These are phyloP conservation scores for Brenthis hecate DNA, from an alignment of 2,888 invertebrate species.

Conservation along the genomic window DNA sequence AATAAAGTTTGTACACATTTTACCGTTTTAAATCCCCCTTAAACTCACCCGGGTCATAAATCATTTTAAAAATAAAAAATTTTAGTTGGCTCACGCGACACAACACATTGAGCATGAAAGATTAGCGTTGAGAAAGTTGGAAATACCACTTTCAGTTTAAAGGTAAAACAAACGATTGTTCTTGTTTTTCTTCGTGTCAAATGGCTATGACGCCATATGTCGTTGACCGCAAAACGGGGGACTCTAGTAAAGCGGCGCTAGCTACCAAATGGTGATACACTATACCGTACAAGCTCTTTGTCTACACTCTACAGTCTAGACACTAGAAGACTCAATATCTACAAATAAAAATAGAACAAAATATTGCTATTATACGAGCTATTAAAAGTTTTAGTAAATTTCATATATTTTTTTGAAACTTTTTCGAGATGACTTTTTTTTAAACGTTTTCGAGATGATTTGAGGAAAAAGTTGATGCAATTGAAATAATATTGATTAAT, in stretches of 20 bases:
- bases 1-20: slow-evolving; percentile 1
- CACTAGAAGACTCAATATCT: slow-evolving; percentile 28
- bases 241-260: slow-evolving; percentile 42
- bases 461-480: too few relatives aligned
- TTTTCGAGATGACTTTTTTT: too few relatives aligned
- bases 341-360: slow-evolving; percentile 5
- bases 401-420: too few relatives aligned
- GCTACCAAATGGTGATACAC: slow-evolving; percentile 40
- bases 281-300: slow-evolving; percentile 32
- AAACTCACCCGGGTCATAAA: slow-evolving; percentile 24
- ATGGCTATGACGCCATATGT: slow-evolving; percentile 65
- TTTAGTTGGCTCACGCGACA: slow-evolving; percentile 36
- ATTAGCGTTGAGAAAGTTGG: slow-evolving; percentile 37
- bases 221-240: slow-evolving; percentile 60
- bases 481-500: too few relatives aligned
- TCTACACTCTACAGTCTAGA: slow-evolving; percentile 35
- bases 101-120: slow-evolving; percentile 28
- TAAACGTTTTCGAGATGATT: too few relatives aligned
- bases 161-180: slow-evolving; percentile 45
- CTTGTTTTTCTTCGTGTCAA: slow-evolving; percentile 68
- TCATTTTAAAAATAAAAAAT: slow-evolving; percentile 33
- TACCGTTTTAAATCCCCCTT: slow-evolving; percentile 7
- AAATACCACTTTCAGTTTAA: slow-evolving; percentile 41
- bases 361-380: neutral
- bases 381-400: too few relatives aligned